A percentile compares a stretch with the other conserved stretches of the same genome.
Evolutionary conservation across 1,140 invertebrate genomes (phyloP).

Genomic region (Sitobion miscanthi): DNA sequence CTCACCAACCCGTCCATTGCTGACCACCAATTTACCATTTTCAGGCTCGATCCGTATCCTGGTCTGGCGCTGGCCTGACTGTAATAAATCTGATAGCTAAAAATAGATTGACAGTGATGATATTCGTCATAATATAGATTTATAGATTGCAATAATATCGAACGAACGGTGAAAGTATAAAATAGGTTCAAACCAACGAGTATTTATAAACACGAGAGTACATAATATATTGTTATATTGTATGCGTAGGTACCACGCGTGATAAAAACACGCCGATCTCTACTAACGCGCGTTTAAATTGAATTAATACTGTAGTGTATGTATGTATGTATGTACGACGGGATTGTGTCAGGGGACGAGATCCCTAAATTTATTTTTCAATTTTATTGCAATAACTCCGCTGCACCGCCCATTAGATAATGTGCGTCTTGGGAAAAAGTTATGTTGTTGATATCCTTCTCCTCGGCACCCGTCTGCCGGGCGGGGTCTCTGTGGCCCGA

Average conservation of each 20-base stretch:
- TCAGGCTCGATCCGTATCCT: conserved; percentile 65
- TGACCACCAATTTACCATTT: conserved; percentile 74
- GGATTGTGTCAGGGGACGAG: background rate
- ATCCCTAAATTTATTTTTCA: conserved; percentile 51
- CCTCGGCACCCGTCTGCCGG: background rate
- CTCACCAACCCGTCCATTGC: conserved; percentile 67
- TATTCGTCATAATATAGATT: background rate
- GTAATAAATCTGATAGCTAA: conserved; percentile 70
- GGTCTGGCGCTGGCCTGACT: conserved; percentile 70
- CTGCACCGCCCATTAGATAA: conserved; percentile 29
- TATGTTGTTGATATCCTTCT: background rate
- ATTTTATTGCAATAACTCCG: conserved; percentile 30
- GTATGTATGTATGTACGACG: background rate
- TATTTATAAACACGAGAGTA: background rate
- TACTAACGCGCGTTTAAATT: background rate
- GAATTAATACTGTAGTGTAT: background rate
- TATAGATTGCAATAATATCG: background rate
- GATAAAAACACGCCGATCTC: background rate
- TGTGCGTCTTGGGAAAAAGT: conserved; percentile 44
- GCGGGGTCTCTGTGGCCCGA: background rate
- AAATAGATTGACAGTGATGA: background rate
- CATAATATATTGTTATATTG: background rate
- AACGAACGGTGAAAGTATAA: background rate
- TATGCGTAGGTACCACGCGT: too few species aligned
- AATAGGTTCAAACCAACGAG: background rate